A percentile compares a stretch with the other conserved stretches of the same genome.
Evolutionary conservation across 2,113 vertebrate genomes (phyloP).

Genomic region (Tragulus kanchil): DNA sequence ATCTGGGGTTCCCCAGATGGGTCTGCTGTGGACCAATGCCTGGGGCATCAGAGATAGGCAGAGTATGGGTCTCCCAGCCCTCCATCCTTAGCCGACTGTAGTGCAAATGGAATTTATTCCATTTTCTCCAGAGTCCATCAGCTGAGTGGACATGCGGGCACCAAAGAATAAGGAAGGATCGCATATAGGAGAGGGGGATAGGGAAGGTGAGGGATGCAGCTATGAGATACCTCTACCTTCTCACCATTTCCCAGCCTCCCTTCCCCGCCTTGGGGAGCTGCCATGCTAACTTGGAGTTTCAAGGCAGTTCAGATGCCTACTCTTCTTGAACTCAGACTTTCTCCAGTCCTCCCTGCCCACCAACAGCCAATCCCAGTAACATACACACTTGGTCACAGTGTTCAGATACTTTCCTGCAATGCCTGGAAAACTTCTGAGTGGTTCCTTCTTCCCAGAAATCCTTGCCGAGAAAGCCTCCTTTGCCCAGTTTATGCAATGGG

Average conservation of each 20-base stretch:
- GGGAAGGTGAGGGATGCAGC: rapidly evolving
- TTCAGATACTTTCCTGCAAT: neutral
- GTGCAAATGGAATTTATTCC: neutral
- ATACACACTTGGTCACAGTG: neutral
- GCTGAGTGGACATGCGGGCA: neutral
- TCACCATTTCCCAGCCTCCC: neutral
- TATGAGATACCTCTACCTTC: neutral
- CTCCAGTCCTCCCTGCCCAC: neutral
- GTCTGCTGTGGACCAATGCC: neutral
- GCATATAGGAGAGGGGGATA: rapidly evolving
- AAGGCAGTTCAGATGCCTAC: neutral
- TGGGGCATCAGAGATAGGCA: rapidly evolving
- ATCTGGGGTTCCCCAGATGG: neutral
- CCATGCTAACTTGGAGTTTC: neutral
- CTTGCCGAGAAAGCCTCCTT: neutral
- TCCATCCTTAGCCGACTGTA: rapidly evolving
- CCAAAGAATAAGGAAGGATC: neutral
- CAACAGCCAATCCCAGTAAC: neutral
- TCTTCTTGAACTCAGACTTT: neutral
- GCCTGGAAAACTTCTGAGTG: neutral
- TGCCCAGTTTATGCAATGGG: neutral
- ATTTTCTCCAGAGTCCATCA: neutral
- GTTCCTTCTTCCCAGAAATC: neutral
- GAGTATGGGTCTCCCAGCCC: neutral
- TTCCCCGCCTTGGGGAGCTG: neutral